Evolutionary conservation across 2,113 vertebrate species (phyloP).

Genomic region (Zosterops lateralis): DNA sequence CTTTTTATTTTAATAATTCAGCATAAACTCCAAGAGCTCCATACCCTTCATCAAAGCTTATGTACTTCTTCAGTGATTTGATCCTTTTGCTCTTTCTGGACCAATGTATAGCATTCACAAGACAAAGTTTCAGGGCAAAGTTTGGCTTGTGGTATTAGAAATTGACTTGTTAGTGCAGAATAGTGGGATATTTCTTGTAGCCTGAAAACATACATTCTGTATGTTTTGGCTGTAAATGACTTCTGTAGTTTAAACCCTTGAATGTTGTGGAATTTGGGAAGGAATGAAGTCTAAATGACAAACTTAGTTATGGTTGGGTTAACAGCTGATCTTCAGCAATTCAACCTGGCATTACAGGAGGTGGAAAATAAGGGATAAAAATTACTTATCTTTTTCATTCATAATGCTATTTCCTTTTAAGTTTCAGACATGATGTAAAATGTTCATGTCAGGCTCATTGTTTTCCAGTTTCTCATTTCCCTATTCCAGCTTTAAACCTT

Average conservation of each 20-base stretch:
- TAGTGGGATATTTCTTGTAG: not conserved
- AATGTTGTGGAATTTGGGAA: not conserved
- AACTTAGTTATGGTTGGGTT: not conserved
- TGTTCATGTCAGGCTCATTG: not conserved
- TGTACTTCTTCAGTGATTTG: not conserved
- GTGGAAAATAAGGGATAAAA: not conserved
- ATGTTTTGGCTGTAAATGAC: not conserved
- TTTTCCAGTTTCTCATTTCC: not conserved
- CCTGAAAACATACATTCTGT: not conserved
- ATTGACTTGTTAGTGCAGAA: not conserved
- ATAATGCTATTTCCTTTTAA: not conserved
- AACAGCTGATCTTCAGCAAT: not conserved
- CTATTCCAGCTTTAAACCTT: not conserved
- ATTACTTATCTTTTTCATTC: not conserved
- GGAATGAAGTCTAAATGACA: not conserved
- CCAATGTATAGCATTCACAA: not conserved
- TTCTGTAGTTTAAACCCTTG: constrained; percentile 31
- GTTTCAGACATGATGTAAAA: not conserved
- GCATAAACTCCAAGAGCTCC: not conserved
- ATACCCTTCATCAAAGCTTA: not conserved
- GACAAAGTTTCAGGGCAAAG: not conserved
- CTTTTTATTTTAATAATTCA: not conserved
- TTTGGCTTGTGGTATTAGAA: not conserved
- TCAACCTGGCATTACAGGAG: not conserved
- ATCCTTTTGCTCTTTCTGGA: not conserved